Evolutionary conservation across 2,888 invertebrate genomes (phyloP), one percentile per base, ranked within the genome.

Genomic region (Protophormia terraenovae): DNA sequence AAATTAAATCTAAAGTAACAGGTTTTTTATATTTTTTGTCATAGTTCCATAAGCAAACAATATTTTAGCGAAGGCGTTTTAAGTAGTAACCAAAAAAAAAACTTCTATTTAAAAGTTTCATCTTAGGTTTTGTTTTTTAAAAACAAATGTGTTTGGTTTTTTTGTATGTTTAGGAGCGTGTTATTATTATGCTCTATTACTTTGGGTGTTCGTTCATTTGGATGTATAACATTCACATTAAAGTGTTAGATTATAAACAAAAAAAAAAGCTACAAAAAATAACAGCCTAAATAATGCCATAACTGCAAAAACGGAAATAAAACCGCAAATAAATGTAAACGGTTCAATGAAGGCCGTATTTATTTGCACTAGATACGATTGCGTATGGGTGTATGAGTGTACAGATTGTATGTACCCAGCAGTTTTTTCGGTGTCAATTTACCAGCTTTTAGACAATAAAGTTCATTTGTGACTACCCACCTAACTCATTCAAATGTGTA

Each of bases 251-350:
- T 67, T 29, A 58, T 45, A 76, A 58, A n/a, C 27, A 27, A 62
- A 35, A 41, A 47, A 12, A 50, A 45, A 7, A 60, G 27, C 4
- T 69, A 69, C 19, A 47, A 67, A 1, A 41, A 64, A n/a, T n/a
- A n/a, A 55, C 24, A 75, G 69, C 41, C 78, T 29, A 83, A 79
- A 80, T 55, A 50, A 71, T 75, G 47, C 7, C 22, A 29, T 53
- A 58, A 83, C 12, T 38, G 35, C 41, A 29, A 71, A 62, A 81
- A 73, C 82, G 84, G 84, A 85, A 85, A 78, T 58, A 78, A 85
- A 82, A 73, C 62, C 75, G 73, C 85, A 78, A 73, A 67, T 38
- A 12, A 35, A 72, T 66, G 27, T 77, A 29, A 71, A 66, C 32
- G 71, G 19, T 50, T 66, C 53, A 6, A 60, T 58, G 82, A 85